phyloP scores from a whole-genome alignment of 2,113 vertebrate species.

The Hypocryptadius cinnamomeus region DNA sequence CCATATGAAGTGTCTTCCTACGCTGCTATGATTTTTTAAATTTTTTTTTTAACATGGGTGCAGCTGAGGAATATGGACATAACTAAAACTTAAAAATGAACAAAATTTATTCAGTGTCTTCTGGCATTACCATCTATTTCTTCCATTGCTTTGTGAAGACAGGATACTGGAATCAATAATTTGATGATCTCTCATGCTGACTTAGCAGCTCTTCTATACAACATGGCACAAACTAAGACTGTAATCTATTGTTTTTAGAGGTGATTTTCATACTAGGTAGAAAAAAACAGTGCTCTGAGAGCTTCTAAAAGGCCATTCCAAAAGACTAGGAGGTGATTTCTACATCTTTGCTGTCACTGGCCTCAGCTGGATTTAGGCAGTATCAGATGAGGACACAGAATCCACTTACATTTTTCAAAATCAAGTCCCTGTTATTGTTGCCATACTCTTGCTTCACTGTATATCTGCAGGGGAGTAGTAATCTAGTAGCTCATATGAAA shows the following conservation, averaged over 20 bases:
- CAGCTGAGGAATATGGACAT: background rate
- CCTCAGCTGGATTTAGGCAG: background rate
- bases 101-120: background rate
- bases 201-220: background rate
- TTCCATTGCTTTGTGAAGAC: background rate
- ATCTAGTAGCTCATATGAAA: background rate
- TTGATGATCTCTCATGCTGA: background rate
- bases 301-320: background rate
- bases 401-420: background rate
- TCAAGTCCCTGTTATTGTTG: background rate
- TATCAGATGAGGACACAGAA: background rate
- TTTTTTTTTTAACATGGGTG: background rate
- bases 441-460: background rate
- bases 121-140: background rate
- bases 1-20: background rate
- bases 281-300: background rate
- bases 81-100: conserved; percentile 39
- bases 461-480: background rate
- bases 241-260: background rate
- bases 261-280: background rate
- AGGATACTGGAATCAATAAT: background rate
- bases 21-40: background rate
- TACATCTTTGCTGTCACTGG: background rate
- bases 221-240: background rate
- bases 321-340: background rate